Base-by-base conservation (phyloP, 2,113 vertebrate genomes). In the Micromys minutus region DNA sequence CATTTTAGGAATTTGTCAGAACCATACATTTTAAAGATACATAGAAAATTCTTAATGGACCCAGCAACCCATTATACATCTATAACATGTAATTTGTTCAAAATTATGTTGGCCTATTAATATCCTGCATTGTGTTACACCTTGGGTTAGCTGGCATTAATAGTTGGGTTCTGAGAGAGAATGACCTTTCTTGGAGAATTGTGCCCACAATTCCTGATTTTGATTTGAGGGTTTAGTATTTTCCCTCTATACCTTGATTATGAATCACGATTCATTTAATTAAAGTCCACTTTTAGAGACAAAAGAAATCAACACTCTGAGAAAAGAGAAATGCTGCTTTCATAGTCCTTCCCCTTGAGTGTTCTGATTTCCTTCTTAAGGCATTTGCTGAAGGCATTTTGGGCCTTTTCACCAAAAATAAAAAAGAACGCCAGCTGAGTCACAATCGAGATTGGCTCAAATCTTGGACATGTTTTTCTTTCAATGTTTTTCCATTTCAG, bases 181-280 rank as follows among this genome's bases (percentile, higher is more conserved):
- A 15, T 96, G 94, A 96, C 95, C 95, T 97, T 97, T 97, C 67
- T 79, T 76, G 61, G 55, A 93, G 91, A 97, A 95, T 92, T 94
- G 93, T 96, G 50, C 88, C 69, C 55, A 94, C 55, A 59, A 89
- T 92, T 95, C 42, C 71, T 65, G 39, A 92, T 95, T 94, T 91
- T 90, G 80, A 97, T 80, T 94, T 95, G 87, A 29, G 34, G 24
- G 63, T 88, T 96, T 95, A 69, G 84, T 87, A 92, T 90, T 83
- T 95, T 94, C 96, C 96, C 63, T 85, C 76, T 95, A 34, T 92
- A 93, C 24, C 72, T 88, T 97, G 72, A 63, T 92, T 79, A 84
- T 90, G 92, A 97, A 94, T 96, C 74, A 83, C 97, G 94, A 96
- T 95, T 65, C 81, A 91, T 94, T 97, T 96, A 93, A 97, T 97